Evolutionary conservation across 2,113 vertebrate genomes (phyloP), one percentile per base, ranked within the genome.

Genomic region (Rhinoderma darwinii): DNA sequence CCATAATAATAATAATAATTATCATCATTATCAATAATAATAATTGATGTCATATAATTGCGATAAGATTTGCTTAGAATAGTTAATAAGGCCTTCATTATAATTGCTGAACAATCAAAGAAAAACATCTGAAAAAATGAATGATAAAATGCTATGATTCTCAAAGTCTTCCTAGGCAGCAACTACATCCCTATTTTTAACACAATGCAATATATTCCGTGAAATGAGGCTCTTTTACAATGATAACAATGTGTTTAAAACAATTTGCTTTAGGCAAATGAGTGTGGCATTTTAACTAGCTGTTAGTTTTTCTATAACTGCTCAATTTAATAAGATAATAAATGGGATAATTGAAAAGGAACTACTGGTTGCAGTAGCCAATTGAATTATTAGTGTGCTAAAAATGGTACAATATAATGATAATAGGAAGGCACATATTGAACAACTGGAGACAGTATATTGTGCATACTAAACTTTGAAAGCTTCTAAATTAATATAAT

Each of bases 261-360:
- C 20, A 80, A 37, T 80, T 80, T 59, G 51, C 77, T 59, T 22
- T 56, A 59, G 51, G 77, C 77, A 80, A 59, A 77, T 51, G 51
- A 80, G 77, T 41, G 20, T 17, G 22, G 15, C 30, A 79, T 10
- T 80, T 22, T 59, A 15, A 80, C 35, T 59, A 56, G 32, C 20
- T 80, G 51, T 80, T 80, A 32, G 30, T 80, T 80, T 79, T 80
- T 80, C 32, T 39, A n/a, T 39, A 80, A 80, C 51, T 39, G 54
- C 15, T 61, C 35, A 81, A 81, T 61, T 80, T 61, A 81, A 81
- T 41, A 59, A 59, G 51, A 37, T 80, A 80, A 35, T 59, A 81
- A 81, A 81, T 17, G 37, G 22, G 22, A 61, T 61, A 81, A 41
- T 81, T 77, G 20, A 81, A 61, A 35, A 81, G 4, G 15, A 61